These are phyloP conservation scores for Neotoxoptera formosana DNA, from an alignment of 1,140 invertebrate genomes.

Conservation along the genomic window DNA sequence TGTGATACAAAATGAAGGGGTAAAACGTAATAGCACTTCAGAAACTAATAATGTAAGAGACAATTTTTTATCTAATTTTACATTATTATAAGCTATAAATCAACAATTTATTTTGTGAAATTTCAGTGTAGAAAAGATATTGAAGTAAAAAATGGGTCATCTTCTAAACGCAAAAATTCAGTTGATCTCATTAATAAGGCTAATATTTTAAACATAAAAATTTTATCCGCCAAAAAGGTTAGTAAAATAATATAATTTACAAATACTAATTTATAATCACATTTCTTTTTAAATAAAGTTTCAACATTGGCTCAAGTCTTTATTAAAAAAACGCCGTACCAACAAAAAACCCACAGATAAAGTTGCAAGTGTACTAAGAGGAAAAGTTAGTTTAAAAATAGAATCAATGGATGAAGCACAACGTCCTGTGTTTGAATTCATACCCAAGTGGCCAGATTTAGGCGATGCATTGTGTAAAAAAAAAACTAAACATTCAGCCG, in stretches of 20 bases:
- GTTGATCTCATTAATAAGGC: conserved; percentile 44
- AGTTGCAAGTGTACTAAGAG: conserved; percentile 38
- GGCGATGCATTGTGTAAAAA: conserved; percentile 43
- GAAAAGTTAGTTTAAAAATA: conserved; percentile 55
- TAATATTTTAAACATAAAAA: conserved; percentile 35
- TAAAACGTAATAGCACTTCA: neutral
- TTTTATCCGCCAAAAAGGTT: conserved; percentile 48
- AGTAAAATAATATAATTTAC: neutral
- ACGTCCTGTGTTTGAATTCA: conserved; percentile 53
- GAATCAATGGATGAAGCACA: conserved; percentile 46
- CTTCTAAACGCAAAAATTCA: conserved; percentile 24
- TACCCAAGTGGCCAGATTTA: conserved; percentile 52
- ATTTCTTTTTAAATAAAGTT: conserved; percentile 27
- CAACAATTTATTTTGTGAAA: neutral
- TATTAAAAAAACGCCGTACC: conserved; percentile 19
- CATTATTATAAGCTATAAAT: neutral
- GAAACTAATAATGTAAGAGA: conserved; percentile 34
- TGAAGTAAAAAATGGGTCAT: neutral
- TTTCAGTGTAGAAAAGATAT: conserved; percentile 1
- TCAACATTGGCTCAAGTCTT: conserved; percentile 43
- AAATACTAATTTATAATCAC: neutral
- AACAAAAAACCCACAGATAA: conserved; percentile 29
- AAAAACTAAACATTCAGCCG: neutral
- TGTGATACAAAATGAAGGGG: neutral
- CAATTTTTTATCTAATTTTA: neutral